Evolutionary conservation across 2,113 vertebrate species (phyloP).

Genomic region (Lampris incognitus): DNA sequence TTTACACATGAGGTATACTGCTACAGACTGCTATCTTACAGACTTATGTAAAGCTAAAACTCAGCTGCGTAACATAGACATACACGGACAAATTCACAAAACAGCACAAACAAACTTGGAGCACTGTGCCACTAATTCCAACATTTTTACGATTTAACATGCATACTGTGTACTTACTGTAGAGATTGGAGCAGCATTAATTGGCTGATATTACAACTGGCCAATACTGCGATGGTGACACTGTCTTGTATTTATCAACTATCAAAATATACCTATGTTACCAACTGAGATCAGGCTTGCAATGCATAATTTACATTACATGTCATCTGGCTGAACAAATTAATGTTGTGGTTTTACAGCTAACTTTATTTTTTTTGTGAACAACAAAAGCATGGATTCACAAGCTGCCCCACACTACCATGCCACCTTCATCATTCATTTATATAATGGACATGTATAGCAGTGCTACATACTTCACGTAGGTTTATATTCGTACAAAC

Average conservation of each 20-base stretch:
- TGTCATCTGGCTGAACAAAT: conserved; percentile 27
- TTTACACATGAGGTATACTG: conserved; percentile 8
- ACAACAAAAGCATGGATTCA: conserved; percentile 9
- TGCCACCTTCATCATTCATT: conserved; percentile 30
- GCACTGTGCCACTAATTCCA: background rate
- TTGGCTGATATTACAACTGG: conserved; percentile 47
- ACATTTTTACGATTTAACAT: background rate
- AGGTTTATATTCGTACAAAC: conserved; percentile 5
- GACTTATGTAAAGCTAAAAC: conserved; percentile 15
- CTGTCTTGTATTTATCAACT: conserved; percentile 61
- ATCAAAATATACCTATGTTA: conserved; percentile 21
- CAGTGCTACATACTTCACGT: conserved; percentile 9
- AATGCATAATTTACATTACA: conserved; percentile 12
- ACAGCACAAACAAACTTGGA: conserved; percentile 6
- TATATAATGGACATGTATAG: conserved; percentile 23
- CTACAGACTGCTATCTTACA: conserved; percentile 18
- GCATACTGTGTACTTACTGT: background rate
- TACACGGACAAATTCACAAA: conserved; percentile 13
- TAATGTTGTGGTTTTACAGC: conserved; percentile 55
- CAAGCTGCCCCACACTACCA: conserved; percentile 21
- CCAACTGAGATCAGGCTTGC: conserved; percentile 26
- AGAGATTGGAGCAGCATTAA: conserved; percentile 21
- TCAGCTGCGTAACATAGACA: conserved; percentile 15
- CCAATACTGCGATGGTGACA: conserved; percentile 56
- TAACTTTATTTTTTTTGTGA: conserved; percentile 36